Percentiles rank a stretch among this genome's conserved stretches.
Evolutionary conservation across 2,797 vertebrate genomes (phyloP).

Genomic region (Euthynnus affinis): DNA sequence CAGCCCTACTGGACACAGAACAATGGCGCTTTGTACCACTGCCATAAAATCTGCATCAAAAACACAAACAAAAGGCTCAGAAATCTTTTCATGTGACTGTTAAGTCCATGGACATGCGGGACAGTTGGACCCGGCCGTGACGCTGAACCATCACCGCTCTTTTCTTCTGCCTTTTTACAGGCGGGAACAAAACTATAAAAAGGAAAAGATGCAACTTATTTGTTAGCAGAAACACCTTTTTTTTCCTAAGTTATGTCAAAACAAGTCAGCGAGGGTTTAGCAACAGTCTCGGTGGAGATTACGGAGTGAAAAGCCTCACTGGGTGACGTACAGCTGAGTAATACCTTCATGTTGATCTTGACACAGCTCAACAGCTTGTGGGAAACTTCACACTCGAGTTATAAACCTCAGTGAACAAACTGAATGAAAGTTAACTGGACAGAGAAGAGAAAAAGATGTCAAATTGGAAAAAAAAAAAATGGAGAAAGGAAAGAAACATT

Average conservation of each 20-base stretch:
- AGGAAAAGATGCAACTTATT: neutral
- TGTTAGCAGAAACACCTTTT: neutral
- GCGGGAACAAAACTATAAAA: neutral
- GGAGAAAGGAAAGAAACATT: neutral
- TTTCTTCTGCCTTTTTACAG: neutral
- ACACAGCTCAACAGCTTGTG: neutral
- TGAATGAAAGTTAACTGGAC: neutral
- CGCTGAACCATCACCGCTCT: neutral
- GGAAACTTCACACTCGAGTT: neutral
- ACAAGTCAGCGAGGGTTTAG: too few species aligned
- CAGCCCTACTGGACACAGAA: constrained; percentile 38
- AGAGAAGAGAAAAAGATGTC: neutral
- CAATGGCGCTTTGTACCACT: constrained; percentile 58
- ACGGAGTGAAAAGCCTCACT: neutral
- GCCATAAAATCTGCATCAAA: constrained; percentile 45
- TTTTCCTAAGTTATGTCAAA: neutral
- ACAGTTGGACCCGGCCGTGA: constrained; percentile 8
- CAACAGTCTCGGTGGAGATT: constrained; percentile 10
- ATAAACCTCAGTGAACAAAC: neutral
- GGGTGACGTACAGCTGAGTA: too few species aligned
- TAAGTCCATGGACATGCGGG: constrained; percentile 29
- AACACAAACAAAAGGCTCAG: constrained; percentile 50
- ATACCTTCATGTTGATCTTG: neutral
- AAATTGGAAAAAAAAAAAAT: neutral
- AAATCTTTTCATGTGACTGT: constrained; percentile 56